Evolutionary conservation across 2,113 vertebrate genomes (phyloP), one percentile per base, ranked within the genome.

Genomic region (Sorex araneus): DNA sequence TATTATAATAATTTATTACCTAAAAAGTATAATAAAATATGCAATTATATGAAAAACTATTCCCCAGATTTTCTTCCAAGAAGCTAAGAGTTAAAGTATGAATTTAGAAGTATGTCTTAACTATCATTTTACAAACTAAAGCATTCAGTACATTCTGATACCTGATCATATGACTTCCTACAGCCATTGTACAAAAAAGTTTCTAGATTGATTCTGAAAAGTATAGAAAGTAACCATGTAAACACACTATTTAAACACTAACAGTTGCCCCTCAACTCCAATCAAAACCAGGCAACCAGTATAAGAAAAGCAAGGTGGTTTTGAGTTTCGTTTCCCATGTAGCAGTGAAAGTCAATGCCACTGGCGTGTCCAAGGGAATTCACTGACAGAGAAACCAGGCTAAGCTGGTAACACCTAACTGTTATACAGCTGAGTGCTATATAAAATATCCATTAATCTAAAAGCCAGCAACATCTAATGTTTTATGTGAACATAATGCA

Each of bases 401-500:
- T 67, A 77, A 97, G 94, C 71, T 86, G 40, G 96, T 45, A 94
- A 82, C 6, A 43, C 30, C 32, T 23, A 0, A 3, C 23, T 84
- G 71, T 69, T 92, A 79, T 28, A 92, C 54, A 60, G 91, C 36
- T 85, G 78, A 93, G 15, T 64, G n/a, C 18, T 92, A 96, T 25
- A 34, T 89, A 79, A 82, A 96, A 92, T 92, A 94, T 83, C 82
- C 82, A 89, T 81, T 88, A 82, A 84, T 84, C 69, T 93, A 45
- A 96, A 64, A 91, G 85, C 47, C 92, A 96, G 16, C 32, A 90
- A 66, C 74, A 96, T 95, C 89, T 95, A 95, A 94, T 87, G 87
- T 95, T 97, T 95, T 67, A 0, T 95, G 91, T 90, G 90, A 34
- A 94, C 77, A 95, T 3, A 94, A 79, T 64, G 66, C 86, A 95